These are phyloP conservation scores for Hartigia nigra DNA, from an alignment of 2,888 invertebrate species.

Conservation along the genomic window DNA sequence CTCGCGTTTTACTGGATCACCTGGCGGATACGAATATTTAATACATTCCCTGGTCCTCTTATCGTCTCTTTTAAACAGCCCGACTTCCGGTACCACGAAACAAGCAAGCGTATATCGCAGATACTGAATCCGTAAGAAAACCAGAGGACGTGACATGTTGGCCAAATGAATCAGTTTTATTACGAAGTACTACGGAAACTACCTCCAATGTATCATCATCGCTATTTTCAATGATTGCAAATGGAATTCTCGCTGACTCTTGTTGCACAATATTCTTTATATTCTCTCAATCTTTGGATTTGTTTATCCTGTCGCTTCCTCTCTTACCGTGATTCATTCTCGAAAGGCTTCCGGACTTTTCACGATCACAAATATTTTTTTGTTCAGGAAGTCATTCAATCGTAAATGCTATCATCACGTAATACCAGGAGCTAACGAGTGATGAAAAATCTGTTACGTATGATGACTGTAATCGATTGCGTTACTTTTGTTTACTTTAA, in stretches of 20 bases:
- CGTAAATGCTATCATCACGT: not conserved
- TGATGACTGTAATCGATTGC: not conserved
- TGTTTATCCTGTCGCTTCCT: not conserved
- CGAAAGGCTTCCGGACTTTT: not conserved
- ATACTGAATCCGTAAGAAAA: not conserved
- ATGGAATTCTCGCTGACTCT: not conserved
- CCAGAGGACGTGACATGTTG: not conserved
- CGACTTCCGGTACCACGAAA: not conserved
- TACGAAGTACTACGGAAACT: too few species aligned
- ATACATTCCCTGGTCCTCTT: conserved; percentile 27
- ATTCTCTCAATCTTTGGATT: not conserved
- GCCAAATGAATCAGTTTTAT: not conserved
- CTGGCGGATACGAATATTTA: conserved; percentile 31
- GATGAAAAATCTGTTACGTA: not conserved
- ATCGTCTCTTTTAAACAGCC: conserved; percentile 22
- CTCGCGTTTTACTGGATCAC: conserved; percentile 17
- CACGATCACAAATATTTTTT: not conserved
- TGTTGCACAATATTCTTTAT: not conserved
- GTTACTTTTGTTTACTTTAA: not conserved
- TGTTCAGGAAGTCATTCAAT: not conserved
- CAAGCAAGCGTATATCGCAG: not conserved
- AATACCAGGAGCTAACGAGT: not conserved
- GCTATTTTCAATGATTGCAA: not conserved
- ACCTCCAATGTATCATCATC: not conserved
- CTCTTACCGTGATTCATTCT: not conserved